These are phyloP conservation scores for Kobus ellipsiprymnus DNA, from an alignment of 2,113 vertebrate genomes.

Conservation along the genomic window DNA sequence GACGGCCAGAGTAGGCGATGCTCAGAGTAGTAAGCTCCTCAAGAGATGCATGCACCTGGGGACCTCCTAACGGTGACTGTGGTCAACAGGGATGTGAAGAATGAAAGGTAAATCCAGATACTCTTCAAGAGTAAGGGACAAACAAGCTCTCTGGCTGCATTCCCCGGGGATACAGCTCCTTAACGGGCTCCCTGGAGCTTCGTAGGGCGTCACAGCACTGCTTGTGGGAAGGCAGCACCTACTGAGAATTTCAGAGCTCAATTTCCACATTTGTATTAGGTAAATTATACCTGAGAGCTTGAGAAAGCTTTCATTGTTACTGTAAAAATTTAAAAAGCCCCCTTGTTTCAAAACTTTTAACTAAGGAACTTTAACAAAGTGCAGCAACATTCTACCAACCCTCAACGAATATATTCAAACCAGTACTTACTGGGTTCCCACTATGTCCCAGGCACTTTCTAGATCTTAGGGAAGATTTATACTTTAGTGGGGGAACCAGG, in stretches of 20 bases:
- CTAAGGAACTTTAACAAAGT: background rate
- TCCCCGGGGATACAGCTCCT: background rate
- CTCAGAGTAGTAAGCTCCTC: background rate
- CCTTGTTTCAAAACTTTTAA: background rate
- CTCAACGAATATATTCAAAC: background rate
- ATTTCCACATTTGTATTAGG: background rate
- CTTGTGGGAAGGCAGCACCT: background rate
- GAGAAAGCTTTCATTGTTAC: background rate
- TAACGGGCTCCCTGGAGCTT: background rate
- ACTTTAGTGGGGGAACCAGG: background rate
- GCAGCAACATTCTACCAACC: background rate
- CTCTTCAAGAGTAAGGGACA: background rate
- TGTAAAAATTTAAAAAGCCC: background rate
- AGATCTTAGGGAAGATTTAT: background rate
- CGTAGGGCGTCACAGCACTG: background rate
- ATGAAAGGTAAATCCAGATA: background rate
- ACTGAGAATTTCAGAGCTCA: background rate
- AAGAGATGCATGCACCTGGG: background rate
- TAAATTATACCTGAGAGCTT: background rate
- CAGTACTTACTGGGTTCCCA: background rate
- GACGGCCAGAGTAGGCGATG: background rate
- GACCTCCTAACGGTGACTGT: background rate
- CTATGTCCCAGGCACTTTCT: background rate
- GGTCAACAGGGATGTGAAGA: background rate
- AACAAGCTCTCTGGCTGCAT: background rate